phyloP scores from a whole-genome alignment of 2,888 invertebrate species.

The Chironomus riparius region DNA sequence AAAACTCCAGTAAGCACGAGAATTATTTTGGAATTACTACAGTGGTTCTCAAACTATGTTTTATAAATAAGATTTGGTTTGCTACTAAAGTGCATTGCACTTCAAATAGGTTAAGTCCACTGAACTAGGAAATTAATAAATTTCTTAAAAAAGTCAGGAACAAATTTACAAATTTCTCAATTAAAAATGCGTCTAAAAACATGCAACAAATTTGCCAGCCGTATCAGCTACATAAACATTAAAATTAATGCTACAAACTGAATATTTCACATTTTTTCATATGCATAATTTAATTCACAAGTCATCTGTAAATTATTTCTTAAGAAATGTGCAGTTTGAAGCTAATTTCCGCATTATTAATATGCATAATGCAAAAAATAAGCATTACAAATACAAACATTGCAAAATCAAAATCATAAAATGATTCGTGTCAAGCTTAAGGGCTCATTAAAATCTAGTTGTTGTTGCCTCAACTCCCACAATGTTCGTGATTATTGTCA shows the following conservation, averaged over 20 bases:
- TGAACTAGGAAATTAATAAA: too few relatives aligned
- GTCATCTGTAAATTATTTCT: not conserved
- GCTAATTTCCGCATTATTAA: not conserved
- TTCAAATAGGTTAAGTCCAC: too few relatives aligned
- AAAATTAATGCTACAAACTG: not conserved
- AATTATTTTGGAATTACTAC: too few relatives aligned
- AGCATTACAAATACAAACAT: not conserved
- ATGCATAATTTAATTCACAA: not conserved
- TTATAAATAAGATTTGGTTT: too few relatives aligned
- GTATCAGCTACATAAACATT: too few relatives aligned
- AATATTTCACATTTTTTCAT: not conserved
- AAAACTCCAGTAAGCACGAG: too few relatives aligned
- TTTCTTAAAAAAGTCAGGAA: too few relatives aligned
- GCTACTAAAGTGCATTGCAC: too few relatives aligned
- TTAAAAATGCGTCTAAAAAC: too few relatives aligned
- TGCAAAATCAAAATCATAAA: not conserved
- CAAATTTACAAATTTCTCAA: too few relatives aligned
- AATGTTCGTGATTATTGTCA: not conserved
- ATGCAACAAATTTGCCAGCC: too few relatives aligned
- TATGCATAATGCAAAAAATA: not conserved
- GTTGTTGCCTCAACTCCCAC: not conserved
- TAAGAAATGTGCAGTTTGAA: not conserved
- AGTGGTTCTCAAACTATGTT: too few relatives aligned
- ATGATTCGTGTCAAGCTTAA: conserved; percentile 3
- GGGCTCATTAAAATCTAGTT: conserved; percentile 7